Evolutionary conservation across 2,113 vertebrate species (phyloP).

Genomic region (Pipra filicauda): DNA sequence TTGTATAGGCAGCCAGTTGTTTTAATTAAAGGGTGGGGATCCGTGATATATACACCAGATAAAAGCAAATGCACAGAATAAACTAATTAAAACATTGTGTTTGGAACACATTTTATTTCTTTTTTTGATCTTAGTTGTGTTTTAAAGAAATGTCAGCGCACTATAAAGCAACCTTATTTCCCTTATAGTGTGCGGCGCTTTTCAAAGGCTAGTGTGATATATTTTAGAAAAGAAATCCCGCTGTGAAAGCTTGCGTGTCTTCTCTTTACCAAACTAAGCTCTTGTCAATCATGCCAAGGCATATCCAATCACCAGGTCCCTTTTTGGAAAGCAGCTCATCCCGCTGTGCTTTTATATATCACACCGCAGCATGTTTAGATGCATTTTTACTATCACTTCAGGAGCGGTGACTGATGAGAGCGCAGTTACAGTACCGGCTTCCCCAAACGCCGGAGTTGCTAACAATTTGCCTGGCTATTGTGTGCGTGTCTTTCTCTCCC

Average conservation of each 20-base stretch:
- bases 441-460: conserved; percentile 53
- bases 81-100: conserved; percentile 84
- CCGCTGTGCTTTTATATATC: conserved; percentile 99
- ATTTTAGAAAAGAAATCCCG: conserved; percentile 96
- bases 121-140: conserved; percentile 79
- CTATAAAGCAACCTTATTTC: conserved; percentile 81
- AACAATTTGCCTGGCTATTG: conserved; percentile 60
- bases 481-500: conserved; percentile 10
- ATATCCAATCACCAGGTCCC: conserved; percentile 93
- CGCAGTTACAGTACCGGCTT: conserved; percentile 72
- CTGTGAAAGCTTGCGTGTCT: conserved; percentile 96
- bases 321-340: conserved; percentile 93
- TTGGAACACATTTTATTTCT: conserved; percentile 80
- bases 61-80: conserved; percentile 76
- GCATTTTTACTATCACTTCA: conserved; percentile 94
- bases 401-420: conserved; percentile 92
- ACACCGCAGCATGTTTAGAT: conserved; percentile 94
- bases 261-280: conserved; percentile 96
- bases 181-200: conserved; percentile 85
- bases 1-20: conserved; percentile 55
- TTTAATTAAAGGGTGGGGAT: conserved; percentile 77
- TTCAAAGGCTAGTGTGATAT: conserved; percentile 95
- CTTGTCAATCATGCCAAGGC: conserved; percentile 92
- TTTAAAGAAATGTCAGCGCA: conserved; percentile 81
- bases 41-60: conserved; percentile 72